phyloP scores from a whole-genome alignment of 2,113 vertebrate genomes.

The Oryzias javanicus region DNA sequence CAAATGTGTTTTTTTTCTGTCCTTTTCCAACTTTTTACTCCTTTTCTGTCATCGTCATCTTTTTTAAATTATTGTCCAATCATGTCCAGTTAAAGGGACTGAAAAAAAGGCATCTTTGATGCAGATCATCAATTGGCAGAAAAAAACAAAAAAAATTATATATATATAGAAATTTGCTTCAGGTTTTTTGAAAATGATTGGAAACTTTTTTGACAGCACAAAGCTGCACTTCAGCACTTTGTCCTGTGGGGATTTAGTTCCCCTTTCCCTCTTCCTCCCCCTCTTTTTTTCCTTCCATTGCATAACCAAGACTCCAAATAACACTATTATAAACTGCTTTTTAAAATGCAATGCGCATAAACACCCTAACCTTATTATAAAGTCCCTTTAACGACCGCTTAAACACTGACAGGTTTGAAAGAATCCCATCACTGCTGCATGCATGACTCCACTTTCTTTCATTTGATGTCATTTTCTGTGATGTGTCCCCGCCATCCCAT shows the following conservation, averaged over 20 bases:
- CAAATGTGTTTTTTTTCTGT: constrained; percentile 73
- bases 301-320: constrained; percentile 45
- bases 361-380: constrained; percentile 75
- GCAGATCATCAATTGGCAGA: too few relatives aligned
- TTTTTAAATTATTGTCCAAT: constrained; percentile 70
- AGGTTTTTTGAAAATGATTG: constrained; percentile 46
- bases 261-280: background rate
- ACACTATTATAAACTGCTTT: constrained; percentile 72
- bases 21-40: constrained; percentile 32
- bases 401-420: constrained; percentile 60
- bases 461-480: constrained; percentile 65
- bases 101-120: constrained; percentile 50
- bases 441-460: constrained; percentile 73
- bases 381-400: constrained; percentile 80
- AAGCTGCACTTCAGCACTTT: constrained; percentile 28
- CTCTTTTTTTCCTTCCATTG: constrained; percentile 8
- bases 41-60: constrained; percentile 83
- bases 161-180: constrained; percentile 11
- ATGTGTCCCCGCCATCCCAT: constrained; percentile 64
- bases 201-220: constrained; percentile 42
- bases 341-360: constrained; percentile 74
- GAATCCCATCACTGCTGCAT: constrained; percentile 70
- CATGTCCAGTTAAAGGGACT: constrained; percentile 95
- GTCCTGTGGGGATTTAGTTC: constrained; percentile 18
- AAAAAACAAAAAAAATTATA: constrained; percentile 24